A percentile compares a stretch with the other conserved stretches of the same genome.
Evolutionary conservation across 2,888 invertebrate species (phyloP).

Genomic region (Scaptodrosophila latifasciaeformis): DNA sequence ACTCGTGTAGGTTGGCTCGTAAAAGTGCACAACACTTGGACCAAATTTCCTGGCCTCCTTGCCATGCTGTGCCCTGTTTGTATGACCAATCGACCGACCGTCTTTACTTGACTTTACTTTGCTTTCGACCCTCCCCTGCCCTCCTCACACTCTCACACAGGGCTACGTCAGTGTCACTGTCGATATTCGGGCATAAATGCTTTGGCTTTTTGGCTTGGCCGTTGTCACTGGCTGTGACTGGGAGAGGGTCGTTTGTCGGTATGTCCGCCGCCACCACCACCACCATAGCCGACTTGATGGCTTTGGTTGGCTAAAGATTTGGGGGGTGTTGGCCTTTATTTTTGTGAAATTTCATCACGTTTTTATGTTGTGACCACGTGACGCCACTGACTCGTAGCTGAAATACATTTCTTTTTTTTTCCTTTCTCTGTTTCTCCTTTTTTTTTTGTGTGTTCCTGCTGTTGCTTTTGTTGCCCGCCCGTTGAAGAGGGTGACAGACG

Average conservation of each 20-base stretch:
- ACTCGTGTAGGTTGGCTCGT: constrained; percentile 57
- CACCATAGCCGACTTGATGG: too few relatives aligned
- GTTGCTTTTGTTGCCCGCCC: background rate
- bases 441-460: background rate
- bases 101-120: too few relatives aligned
- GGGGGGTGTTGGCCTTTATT: constrained; percentile 56
- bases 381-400: constrained; percentile 62
- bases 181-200: background rate
- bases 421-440: background rate
- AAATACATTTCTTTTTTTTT: constrained; percentile 2
- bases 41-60: constrained; percentile 4
- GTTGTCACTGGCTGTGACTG: constrained; percentile 45
- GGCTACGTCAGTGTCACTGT: background rate
- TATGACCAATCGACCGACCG: background rate
- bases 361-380: constrained; percentile 76
- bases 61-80: background rate
- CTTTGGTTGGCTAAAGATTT: too few relatives aligned
- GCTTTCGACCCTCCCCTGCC: too few relatives aligned
- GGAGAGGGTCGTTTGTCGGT: constrained; percentile 1
- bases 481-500: too few relatives aligned
- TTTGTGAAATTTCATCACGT: constrained; percentile 74
- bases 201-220: constrained; percentile 16
- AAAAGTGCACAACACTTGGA: constrained; percentile 35
- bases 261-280: too few relatives aligned
- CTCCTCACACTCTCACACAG: too few relatives aligned